Evolutionary conservation across 2,113 vertebrate species (phyloP), one percentile per base, ranked within the genome.

Genomic region (Otocyon megalotis): DNA sequence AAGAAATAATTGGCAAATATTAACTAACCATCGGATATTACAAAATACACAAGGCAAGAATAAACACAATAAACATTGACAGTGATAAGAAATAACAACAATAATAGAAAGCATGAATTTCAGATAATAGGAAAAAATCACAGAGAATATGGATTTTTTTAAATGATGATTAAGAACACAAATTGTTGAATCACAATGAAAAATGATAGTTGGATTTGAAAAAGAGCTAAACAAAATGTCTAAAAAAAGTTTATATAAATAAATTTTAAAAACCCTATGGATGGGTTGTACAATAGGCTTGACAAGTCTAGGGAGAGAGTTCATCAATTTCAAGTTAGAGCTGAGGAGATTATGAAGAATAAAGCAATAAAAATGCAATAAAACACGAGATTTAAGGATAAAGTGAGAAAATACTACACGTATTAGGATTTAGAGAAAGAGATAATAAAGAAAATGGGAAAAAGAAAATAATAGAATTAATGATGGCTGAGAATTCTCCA

Each of bases 1-100:
- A 94, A 81, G 3, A 95, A 83, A 67, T 10, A 65, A 71, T 88
- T 93, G 17, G 22, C n/a, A 65, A 81, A 92, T 86, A 80, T 63
- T 43, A 86, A 77, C 50, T 76, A 72, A 67, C 26, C 5, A 37
- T 63, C 22, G n/a, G 14, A 85, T 82, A 91, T 71, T 88, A 71
- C 1, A 69, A 79, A 76, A 69, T 92, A 81, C 5, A 37, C 5
- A 58, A 35, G 9, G 28, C 71, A 77, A 81, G 3, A 89, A 83
- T 56, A 87, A 90, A 24, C 20, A 93, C 4, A 54, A 17, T 83
- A 48, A 83, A 35, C 2, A 53, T 32, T 90, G 90, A 67, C 1
- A 67, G 14, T 4, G 58, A 48, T 28, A 79, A 67, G 19, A 92
- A 82, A 58, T 82, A 90, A 67, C 0, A 58, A 13, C 14, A 84